Percentiles rank a stretch among this genome's conserved stretches.
These are phyloP conservation scores for Cromileptes altivelis DNA, from an alignment of 2,113 vertebrate genomes.

Conservation along the genomic window DNA sequence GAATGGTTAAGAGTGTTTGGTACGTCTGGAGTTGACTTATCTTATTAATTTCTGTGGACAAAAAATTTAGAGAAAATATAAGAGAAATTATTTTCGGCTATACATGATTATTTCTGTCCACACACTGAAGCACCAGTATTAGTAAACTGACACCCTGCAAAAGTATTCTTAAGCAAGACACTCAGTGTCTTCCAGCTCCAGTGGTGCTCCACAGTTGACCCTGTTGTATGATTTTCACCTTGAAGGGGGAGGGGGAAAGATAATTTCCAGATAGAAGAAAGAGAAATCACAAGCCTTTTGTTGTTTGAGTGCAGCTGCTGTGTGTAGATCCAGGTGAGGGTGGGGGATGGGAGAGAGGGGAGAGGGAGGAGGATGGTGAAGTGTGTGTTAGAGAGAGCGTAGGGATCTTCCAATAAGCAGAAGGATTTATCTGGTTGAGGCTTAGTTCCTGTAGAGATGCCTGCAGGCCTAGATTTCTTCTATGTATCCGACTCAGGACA, in stretches of 20 bases:
- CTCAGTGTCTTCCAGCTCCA: too few relatives aligned
- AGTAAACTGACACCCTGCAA: too few relatives aligned
- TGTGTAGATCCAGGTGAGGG: slow-evolving; percentile 19
- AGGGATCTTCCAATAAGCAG: slow-evolving; percentile 19
- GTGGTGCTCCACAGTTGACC: not conserved
- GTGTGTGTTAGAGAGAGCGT: not conserved
- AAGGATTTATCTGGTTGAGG: slow-evolving; percentile 22
- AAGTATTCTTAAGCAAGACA: too few relatives aligned
- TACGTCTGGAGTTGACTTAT: too few relatives aligned
- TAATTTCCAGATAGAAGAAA: not conserved
- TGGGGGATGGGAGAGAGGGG: not conserved
- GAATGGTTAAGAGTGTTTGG: too few relatives aligned
- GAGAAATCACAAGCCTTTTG: not conserved
- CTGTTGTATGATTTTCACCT: not conserved
- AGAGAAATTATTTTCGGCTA: too few relatives aligned
- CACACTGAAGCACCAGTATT: too few relatives aligned
- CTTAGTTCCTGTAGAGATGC: slow-evolving; percentile 36
- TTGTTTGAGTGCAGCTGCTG: slow-evolving; percentile 8
- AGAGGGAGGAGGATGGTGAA: too few relatives aligned
- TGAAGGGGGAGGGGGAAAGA: not conserved
- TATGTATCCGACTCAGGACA: slow-evolving; percentile 22
- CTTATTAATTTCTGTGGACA: too few relatives aligned
- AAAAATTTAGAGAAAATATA: too few relatives aligned
- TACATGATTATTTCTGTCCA: too few relatives aligned
- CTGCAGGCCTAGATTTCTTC: slow-evolving; percentile 49